These are phyloP conservation scores for Hymenopus coronatus DNA, from an alignment of 2,888 invertebrate genomes.

Conservation along the genomic window DNA sequence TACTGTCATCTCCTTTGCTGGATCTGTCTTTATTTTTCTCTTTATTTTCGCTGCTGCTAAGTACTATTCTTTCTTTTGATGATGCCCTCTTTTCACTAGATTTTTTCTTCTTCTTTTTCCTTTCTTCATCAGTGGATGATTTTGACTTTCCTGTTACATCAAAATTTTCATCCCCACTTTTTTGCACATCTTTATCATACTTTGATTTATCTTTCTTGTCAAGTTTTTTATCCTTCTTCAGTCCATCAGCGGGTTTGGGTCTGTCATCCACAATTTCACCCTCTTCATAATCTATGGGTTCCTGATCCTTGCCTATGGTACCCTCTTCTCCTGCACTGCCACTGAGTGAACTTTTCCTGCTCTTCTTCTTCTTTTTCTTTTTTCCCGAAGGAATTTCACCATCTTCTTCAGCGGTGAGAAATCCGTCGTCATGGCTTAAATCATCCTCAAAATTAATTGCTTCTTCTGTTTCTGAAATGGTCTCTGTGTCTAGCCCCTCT, in stretches of 20 bases:
- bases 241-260: slow-evolving; percentile 44
- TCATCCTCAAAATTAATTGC: slow-evolving; percentile 62
- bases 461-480: slow-evolving; percentile 71
- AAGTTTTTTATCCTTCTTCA: slow-evolving; percentile 35
- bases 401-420: slow-evolving; percentile 30
- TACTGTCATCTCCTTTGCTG: slow-evolving; percentile 46
- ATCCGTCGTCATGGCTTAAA: slow-evolving; percentile 41
- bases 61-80: slow-evolving; percentile 35
- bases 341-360: neutral
- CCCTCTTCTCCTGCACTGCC: slow-evolving; percentile 32
- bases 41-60: slow-evolving; percentile 40
- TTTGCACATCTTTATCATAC: slow-evolving; percentile 39
- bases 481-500: slow-evolving; percentile 67
- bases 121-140: slow-evolving; percentile 31
- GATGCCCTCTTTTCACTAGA: slow-evolving; percentile 16
- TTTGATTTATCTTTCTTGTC: slow-evolving; percentile 39
- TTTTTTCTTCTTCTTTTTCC: slow-evolving; percentile 52
- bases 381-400: slow-evolving; percentile 29
- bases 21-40: slow-evolving; percentile 51
- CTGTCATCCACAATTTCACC: slow-evolving; percentile 57
- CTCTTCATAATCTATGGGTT: slow-evolving; percentile 50
- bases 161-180: slow-evolving; percentile 39
- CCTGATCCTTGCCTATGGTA: slow-evolving; percentile 4
- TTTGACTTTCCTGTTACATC: slow-evolving; percentile 35
- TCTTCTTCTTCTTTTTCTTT: slow-evolving; percentile 33